phyloP scores from a whole-genome alignment of 1,140 invertebrate species.

The Drosophila chauvacae region DNA sequence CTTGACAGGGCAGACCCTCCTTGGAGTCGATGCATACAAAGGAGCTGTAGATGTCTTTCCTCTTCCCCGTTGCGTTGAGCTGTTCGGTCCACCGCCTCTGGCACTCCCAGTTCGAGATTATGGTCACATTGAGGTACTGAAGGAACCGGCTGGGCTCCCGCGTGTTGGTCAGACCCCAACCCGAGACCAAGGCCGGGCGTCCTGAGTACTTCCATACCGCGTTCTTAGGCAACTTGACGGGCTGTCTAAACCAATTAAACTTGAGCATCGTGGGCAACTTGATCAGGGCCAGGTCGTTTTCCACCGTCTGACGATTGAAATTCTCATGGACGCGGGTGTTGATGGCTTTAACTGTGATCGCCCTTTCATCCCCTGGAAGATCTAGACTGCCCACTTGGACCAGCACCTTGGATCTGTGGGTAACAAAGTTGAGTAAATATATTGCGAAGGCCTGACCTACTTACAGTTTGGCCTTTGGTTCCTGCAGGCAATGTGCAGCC shows the following conservation, averaged over 20 bases:
- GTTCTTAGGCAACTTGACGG: constrained; percentile 38
- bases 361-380: not conserved
- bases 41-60: constrained; percentile 25
- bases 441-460: not conserved
- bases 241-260: constrained; percentile 10
- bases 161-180: constrained; percentile 51
- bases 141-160: constrained; percentile 5
- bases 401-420: constrained; percentile 16
- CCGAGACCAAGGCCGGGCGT: constrained; percentile 24
- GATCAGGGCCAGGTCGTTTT: constrained; percentile 52
- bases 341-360: not conserved
- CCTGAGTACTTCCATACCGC: not conserved
- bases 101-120: constrained; percentile 52
- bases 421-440: not conserved
- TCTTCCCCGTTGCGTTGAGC: constrained; percentile 1
- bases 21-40: constrained; percentile 55
- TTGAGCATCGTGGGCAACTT: constrained; percentile 25
- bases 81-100: constrained; percentile 46
- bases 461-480: constrained; percentile 37
- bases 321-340: constrained; percentile 34
- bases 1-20: constrained; percentile 50
- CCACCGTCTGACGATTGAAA: constrained; percentile 27
- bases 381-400: constrained; percentile 35
- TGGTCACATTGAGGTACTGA: constrained; percentile 35
- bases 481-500: constrained; percentile 59